Conservation (phyloP, 2,797 vertebrate species). For the Phoeniculus purpureus region DNA sequence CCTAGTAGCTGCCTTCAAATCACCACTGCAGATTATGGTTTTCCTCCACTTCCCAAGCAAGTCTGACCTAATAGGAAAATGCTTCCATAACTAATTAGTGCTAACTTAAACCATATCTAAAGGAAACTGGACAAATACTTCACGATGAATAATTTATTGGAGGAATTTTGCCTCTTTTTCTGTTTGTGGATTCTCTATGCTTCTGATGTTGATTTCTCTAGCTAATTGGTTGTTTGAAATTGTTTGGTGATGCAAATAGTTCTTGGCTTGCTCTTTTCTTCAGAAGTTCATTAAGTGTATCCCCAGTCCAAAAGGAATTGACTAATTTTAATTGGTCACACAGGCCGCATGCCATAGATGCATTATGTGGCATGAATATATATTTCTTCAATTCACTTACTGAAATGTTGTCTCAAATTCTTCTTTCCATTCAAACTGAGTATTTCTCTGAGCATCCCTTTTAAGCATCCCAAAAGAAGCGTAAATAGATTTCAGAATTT, state of each 20-base stretch:
- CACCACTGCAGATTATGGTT: background rate
- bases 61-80: constrained; percentile 1
- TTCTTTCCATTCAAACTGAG: background rate
- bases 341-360: constrained; percentile 26
- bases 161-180: constrained; percentile 19
- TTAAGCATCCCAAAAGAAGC: background rate
- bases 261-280: constrained; percentile 35
- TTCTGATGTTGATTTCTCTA: constrained; percentile 23
- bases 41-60: background rate
- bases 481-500: background rate
- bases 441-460: background rate
- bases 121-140: constrained; percentile 33
- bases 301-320: constrained; percentile 6
- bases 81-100: constrained; percentile 1
- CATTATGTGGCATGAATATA: constrained; percentile 11
- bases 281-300: constrained; percentile 44
- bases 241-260: constrained; percentile 49
- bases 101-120: constrained; percentile 16
- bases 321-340: constrained; percentile 57
- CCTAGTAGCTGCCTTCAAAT: constrained; percentile 17
- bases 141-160: constrained; percentile 55
- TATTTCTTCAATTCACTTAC: background rate
- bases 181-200: constrained; percentile 43
- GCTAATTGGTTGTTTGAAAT: constrained; percentile 58
- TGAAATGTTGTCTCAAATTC: background rate